Evolutionary conservation across 2,113 vertebrate genomes (phyloP), one percentile per base, ranked within the genome.

Genomic region (Marmota flaviventris): DNA sequence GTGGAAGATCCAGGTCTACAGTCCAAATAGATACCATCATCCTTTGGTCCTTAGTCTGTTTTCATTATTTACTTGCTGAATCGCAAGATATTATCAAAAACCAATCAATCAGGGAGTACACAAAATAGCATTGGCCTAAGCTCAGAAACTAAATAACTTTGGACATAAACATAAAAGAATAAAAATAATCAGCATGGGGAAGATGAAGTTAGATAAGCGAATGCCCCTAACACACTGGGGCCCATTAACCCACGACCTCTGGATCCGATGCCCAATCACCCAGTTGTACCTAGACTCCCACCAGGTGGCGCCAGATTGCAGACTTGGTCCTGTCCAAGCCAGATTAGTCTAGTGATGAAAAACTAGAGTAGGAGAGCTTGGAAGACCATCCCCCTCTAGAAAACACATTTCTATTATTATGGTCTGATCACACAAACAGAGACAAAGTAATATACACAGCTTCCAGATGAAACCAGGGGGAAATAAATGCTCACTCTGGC

Each of bases 291-390:
- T 20, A 18, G n/a, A 65, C 7, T 0, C 45, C 95, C 96, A 96
- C 91, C 70, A 97, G 96, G 91, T 93, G 94, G 97, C 91, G 65
- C 93, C 91, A 97, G 83, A 86, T 70, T 53, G 73, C 76, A 91
- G 32, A 91, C 48, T 32, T 18, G 24, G 14, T 72, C 17, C 4
- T 16, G 42, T 75, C 42, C 17, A 58, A 32, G 63, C 8, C 72
- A 27, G 58, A 22, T 48, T 11, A n/a, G 32, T 58, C 51, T 37
- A 65, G 4, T 37, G 11, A 61, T 24, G 63, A 58, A 51, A 91
- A 37, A 16, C 65, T 22, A 61, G 25, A 29, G 34, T 2, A 5
- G 4, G 20, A 51, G 32, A 63, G 27, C 45, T 11, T 48, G 48
- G 39, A 91, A 85, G 53, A 37, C 2, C 16, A 37, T 4, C 13